Conservation (phyloP, 2,888 invertebrate species). For the Limnephilus rhombicus region DNA sequence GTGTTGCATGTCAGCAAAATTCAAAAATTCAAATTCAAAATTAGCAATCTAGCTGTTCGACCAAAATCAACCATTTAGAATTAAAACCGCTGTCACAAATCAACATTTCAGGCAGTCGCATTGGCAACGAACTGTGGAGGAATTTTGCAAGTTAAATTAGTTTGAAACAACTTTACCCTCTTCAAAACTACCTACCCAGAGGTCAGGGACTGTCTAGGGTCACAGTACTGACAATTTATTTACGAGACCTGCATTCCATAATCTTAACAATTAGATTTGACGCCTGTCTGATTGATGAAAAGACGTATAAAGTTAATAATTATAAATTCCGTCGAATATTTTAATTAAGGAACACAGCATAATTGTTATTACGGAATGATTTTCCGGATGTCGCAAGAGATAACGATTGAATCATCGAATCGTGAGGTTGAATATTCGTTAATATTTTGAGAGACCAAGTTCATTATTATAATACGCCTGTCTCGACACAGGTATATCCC, state of each 20-base stretch:
- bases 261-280: neutral
- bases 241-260: neutral
- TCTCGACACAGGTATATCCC: no score
- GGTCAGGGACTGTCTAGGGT: slow-evolving; percentile 13
- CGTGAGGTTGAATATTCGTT: neutral
- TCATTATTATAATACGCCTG: neutral
- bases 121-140: neutral
- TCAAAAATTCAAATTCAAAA: neutral
- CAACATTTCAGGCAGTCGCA: neutral
- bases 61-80: neutral
- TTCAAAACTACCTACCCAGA: neutral
- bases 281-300: neutral
- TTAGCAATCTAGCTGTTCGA: neutral
- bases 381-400: slow-evolving; percentile 21
- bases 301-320: neutral
- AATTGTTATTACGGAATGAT: slow-evolving; percentile 3
- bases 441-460: neutral
- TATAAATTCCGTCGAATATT: neutral
- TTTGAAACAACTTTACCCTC: neutral
- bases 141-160: slow-evolving; percentile 1
- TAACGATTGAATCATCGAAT: neutral
- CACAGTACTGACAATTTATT: slow-evolving; percentile 15
- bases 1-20: neutral
- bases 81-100: neutral
- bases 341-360: neutral